Base-by-base conservation (phyloP, 2,113 vertebrate species). In the Austrofundulus limnaeus region DNA sequence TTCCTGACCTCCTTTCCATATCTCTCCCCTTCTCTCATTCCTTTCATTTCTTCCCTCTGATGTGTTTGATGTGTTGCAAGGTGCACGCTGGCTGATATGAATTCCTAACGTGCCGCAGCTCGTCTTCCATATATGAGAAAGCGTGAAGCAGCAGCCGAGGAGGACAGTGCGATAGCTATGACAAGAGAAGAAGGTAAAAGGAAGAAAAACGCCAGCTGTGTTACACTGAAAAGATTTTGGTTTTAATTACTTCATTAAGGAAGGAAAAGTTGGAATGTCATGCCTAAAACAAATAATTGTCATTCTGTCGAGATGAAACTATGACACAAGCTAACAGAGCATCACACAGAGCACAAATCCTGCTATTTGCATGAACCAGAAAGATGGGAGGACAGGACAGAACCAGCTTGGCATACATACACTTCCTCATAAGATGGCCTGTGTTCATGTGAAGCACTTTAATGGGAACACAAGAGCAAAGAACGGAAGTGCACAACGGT, bases 61-160 rank as follows among this genome's bases (percentile, higher is more conserved):
- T 25, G 42, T 55, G 72, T 77, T 66, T 86, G 80, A 85, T 71
- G 63, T 75, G 77, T 67, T 83, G 79, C 70, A 88, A 87, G 83
- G 82, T 89, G 85, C 63, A 41, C 11, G 13, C 56, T 3, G 46
- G 67, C 70, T 72, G 85, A 83, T 78, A 72, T 53, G 72, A 86
- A 90, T 91, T 89, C 86, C 85, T 84, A 17, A 78, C 86, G 24
- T 86, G 88, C 82, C 71, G 45, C 52, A 51, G 78, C 89, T 78
- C 62, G 80, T 81, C 76, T 77, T 73, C 61, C 53, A 68, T 67
- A 69, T 47, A 51, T 39, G 61, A 71, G 47, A 64, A 34, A 41
- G 23, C 31, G 24, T 12, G 19, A 56, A 58, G 47, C n/a, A 52
- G 41, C 31, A 63, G 63, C 61, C 20, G 14, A 61, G 58, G 17